A percentile compares a stretch with the other conserved stretches of the same genome.
phyloP scores from a whole-genome alignment of 2,888 invertebrate genomes.

The Bhutanitis thaidina region DNA sequence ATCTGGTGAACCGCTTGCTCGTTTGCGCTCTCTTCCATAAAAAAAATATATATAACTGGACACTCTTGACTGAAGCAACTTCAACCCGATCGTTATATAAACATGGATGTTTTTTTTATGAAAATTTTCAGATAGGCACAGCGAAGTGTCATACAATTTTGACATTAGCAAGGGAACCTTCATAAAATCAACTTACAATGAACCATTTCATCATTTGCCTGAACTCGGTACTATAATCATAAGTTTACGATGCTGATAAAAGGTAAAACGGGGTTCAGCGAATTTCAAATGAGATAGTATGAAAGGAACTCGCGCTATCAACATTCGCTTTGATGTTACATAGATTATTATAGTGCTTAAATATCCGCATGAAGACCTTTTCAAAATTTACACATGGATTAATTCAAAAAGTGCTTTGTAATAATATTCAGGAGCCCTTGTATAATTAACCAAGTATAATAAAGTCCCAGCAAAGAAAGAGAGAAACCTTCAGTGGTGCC shows the following conservation, averaged over 20 bases:
- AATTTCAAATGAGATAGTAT: slow-evolving; percentile 15
- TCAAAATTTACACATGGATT: not conserved
- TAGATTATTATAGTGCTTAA: slow-evolving; percentile 8
- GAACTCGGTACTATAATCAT: not conserved
- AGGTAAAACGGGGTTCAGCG: slow-evolving; percentile 15
- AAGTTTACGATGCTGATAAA: slow-evolving; percentile 16
- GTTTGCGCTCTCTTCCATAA: too few relatives aligned
- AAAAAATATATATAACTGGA: too few relatives aligned
- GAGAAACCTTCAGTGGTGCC: too few relatives aligned
- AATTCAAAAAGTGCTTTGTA: slow-evolving; percentile 1
- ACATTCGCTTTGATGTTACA: slow-evolving; percentile 17
- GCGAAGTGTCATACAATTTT: too few relatives aligned
- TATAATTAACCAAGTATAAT: too few relatives aligned
- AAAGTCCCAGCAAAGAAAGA: too few relatives aligned
- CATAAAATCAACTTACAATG: not conserved
- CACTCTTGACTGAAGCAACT: too few relatives aligned
- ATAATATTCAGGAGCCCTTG: not conserved
- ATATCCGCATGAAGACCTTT: not conserved
- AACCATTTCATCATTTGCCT: not conserved
- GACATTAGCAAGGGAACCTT: too few relatives aligned
- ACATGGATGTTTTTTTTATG: too few relatives aligned
- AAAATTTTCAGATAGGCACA: too few relatives aligned
- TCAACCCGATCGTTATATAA: too few relatives aligned
- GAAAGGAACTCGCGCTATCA: slow-evolving; percentile 9
- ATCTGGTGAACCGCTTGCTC: too few relatives aligned